Conservation (phyloP, 2,888 invertebrate genomes). For the Punctoribates punctum region DNA sequence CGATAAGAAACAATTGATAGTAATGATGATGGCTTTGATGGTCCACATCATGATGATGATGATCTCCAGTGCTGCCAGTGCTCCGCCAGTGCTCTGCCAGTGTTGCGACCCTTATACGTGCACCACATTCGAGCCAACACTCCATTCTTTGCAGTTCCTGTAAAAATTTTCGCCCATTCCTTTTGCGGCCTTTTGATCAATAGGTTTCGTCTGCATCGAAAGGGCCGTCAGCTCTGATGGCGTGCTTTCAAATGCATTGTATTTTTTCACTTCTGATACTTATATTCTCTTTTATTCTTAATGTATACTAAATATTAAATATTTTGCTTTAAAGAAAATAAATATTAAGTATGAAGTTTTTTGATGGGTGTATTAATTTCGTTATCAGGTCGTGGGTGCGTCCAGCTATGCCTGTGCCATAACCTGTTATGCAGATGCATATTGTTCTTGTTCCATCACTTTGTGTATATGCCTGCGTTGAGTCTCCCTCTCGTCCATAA, state of each 20-base stretch:
- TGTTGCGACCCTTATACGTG: neutral
- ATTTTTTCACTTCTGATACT: slow-evolving; percentile 11
- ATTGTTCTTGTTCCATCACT: slow-evolving; percentile 28
- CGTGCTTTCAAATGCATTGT: slow-evolving; percentile 18
- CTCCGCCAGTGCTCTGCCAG: neutral
- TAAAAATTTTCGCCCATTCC: slow-evolving; percentile 26
- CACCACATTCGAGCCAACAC: neutral
- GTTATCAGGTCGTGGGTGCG: slow-evolving; percentile 38
- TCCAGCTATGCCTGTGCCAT: slow-evolving; percentile 27
- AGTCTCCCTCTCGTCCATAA: slow-evolving; percentile 31
- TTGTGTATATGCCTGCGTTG: neutral
- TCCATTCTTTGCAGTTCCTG: slow-evolving; percentile 21
- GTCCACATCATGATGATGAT: slow-evolving; percentile 18
- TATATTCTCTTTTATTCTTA: neutral
- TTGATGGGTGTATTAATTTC: slow-evolving; percentile 38
- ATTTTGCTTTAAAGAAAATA: slow-evolving; percentile 1
- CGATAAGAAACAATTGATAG: slow-evolving; percentile 34
- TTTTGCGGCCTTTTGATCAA: slow-evolving; percentile 24
- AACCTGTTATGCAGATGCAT: slow-evolving; percentile 38
- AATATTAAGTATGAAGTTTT: slow-evolving; percentile 4
- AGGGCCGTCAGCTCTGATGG: slow-evolving; percentile 14
- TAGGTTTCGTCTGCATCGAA: slow-evolving; percentile 4
- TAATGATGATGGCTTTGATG: slow-evolving; percentile 23
- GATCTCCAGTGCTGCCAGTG: neutral
- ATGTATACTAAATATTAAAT: slow-evolving; percentile 4